A percentile compares a stretch with the other conserved stretches of the same genome.
phyloP scores from a whole-genome alignment of 2,113 vertebrate species.

The Osmerus eperlanus region DNA sequence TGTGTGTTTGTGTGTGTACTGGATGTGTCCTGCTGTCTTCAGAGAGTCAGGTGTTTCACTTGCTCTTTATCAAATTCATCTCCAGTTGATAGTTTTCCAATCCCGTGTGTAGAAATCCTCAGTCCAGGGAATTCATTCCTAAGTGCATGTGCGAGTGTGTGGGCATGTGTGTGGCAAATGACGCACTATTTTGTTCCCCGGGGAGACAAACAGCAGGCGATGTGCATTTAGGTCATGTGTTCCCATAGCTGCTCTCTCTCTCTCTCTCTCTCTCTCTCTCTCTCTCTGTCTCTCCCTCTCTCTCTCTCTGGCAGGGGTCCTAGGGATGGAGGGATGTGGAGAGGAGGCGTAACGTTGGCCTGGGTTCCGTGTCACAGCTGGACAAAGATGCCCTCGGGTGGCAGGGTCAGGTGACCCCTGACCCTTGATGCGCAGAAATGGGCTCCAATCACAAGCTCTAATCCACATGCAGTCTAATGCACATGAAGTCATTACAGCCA shows the following conservation, averaged over 20 bases:
- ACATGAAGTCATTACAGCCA: background rate
- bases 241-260: background rate
- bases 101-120: background rate
- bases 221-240: background rate
- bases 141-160: background rate
- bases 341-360: background rate
- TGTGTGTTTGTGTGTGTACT: background rate
- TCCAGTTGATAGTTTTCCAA: background rate
- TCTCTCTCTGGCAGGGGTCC: background rate
- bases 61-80: background rate
- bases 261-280: background rate
- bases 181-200: background rate
- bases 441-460: background rate
- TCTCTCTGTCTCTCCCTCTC: background rate
- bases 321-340: background rate
- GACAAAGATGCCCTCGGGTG: background rate
- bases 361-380: background rate
- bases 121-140: background rate
- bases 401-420: background rate
- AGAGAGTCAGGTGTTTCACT: background rate
- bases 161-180: background rate
- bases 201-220: slow-evolving; percentile 1
- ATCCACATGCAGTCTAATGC: background rate
- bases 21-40: background rate
- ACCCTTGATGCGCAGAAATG: background rate